These are phyloP conservation scores for Myathropa florea DNA, from an alignment of 2,888 invertebrate species.

Conservation along the genomic window DNA sequence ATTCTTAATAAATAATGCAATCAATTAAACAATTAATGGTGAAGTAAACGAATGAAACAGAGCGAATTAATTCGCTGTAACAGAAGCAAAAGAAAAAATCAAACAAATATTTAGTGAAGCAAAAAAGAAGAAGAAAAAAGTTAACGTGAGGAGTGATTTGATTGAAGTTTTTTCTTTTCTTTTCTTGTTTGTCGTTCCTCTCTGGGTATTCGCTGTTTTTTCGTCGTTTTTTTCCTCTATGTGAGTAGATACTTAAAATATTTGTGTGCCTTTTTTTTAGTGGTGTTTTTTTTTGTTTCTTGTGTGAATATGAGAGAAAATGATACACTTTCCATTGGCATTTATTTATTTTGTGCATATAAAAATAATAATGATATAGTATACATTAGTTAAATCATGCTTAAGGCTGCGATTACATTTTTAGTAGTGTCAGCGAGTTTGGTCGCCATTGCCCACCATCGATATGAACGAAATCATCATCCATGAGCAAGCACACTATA, in stretches of 20 bases:
- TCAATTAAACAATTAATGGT: slow-evolving; percentile 38
- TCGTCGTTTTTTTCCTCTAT: slow-evolving; percentile 43
- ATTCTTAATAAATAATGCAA: slow-evolving; percentile 49
- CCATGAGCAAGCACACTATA: slow-evolving; percentile 26
- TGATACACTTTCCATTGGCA: slow-evolving; percentile 18
- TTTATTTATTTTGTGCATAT: slow-evolving; percentile 12
- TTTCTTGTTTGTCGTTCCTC: slow-evolving; percentile 16
- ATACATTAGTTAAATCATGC: neutral
- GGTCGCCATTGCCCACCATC: slow-evolving; percentile 52
- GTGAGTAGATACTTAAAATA: slow-evolving; percentile 65
- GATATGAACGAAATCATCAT: slow-evolving; percentile 46
- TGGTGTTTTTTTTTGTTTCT: neutral
- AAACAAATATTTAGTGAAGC: slow-evolving; percentile 51
- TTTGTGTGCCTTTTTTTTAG: slow-evolving; percentile 4
- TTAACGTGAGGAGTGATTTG: slow-evolving; percentile 49
- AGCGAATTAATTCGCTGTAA: neutral
- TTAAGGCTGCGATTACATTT: slow-evolving; percentile 16
- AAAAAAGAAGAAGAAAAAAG: neutral
- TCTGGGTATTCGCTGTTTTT: neutral
- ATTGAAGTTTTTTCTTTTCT: slow-evolving; percentile 5
- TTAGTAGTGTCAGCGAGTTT: slow-evolving; percentile 11
- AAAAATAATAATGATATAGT: slow-evolving; percentile 2
- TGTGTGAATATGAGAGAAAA: slow-evolving; percentile 7
- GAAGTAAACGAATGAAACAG: slow-evolving; percentile 6
- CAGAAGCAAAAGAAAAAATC: slow-evolving; percentile 1